Evolutionary conservation across 2,113 vertebrate species (phyloP).

Genomic region (Herpailurus yagouaroundi): DNA sequence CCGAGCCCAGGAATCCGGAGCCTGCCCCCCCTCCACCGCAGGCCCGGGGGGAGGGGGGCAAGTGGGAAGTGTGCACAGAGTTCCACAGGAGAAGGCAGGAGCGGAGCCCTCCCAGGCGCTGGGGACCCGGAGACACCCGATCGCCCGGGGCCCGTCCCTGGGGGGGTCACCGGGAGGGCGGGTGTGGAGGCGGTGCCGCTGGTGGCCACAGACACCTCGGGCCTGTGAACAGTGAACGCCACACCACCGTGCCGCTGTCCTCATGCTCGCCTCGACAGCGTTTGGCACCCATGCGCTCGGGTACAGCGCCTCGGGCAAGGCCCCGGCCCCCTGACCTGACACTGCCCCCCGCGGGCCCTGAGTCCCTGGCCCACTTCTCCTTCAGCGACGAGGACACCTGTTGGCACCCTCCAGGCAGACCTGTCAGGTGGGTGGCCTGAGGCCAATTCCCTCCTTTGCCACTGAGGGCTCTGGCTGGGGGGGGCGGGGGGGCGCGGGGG

Average conservation of each 20-base stretch:
- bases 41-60: not conserved
- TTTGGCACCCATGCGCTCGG: conserved; percentile 59
- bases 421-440: conserved; percentile 81
- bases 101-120: not conserved
- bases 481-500: too few species aligned
- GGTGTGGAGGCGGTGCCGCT: conserved; percentile 46
- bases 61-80: not conserved
- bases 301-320: conserved; percentile 32
- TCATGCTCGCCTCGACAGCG: conserved; percentile 44
- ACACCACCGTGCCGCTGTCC: not conserved
- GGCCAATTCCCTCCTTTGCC: not conserved
- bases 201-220: not conserved
- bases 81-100: not conserved
- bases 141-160: not conserved
- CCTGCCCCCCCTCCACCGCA: not conserved
- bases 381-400: conserved; percentile 84
- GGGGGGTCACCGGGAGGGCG: conserved; percentile 47
- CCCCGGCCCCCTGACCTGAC: conserved; percentile 74
- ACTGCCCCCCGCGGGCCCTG: conserved; percentile 47
- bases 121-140: not conserved
- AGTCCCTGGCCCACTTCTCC: conserved; percentile 80
- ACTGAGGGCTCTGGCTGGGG: not conserved
- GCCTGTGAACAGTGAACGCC: not conserved
- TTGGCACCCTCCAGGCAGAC: conserved; percentile 74
- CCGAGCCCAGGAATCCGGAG: conserved; percentile 35